phyloP scores from a whole-genome alignment of 2,113 vertebrate species.

The Cyanoliseus patagonus region DNA sequence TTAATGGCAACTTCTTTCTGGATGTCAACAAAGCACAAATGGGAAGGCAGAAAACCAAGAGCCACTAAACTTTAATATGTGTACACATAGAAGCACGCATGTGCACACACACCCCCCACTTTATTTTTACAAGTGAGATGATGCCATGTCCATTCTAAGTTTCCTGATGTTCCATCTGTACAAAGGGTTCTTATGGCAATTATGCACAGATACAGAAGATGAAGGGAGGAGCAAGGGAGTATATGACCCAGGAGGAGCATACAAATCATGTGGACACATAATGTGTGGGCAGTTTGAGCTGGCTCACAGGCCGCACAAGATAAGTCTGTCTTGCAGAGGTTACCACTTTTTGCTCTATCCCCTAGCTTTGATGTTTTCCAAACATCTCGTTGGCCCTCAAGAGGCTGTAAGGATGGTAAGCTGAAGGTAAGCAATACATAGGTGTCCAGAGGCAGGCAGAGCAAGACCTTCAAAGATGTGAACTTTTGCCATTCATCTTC shows the following conservation, averaged over 20 bases:
- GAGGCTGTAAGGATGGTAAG: not conserved
- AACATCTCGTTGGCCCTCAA: not conserved
- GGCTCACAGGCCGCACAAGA: not conserved
- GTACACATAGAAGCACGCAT: not conserved
- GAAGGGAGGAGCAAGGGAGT: not conserved
- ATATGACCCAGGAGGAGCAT: not conserved
- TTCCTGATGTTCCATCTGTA: not conserved
- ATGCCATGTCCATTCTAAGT: not conserved
- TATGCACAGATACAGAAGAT: not conserved
- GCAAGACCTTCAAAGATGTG: not conserved
- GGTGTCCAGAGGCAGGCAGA: not conserved
- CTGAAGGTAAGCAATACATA: not conserved
- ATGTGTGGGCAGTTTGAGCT: not conserved
- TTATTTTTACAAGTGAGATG: not conserved
- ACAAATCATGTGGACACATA: not conserved
- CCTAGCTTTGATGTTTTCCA: not conserved
- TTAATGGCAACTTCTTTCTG: not conserved
- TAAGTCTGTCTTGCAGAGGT: not conserved
- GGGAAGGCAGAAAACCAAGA: not conserved
- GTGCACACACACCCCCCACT: rapidly evolving
- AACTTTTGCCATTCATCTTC: not conserved
- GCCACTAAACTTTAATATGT: not conserved
- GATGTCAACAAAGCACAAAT: not conserved
- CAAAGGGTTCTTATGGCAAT: not conserved
- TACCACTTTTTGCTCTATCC: not conserved